A percentile compares a stretch with the other conserved stretches of the same genome.
phyloP scores from a whole-genome alignment of 2,113 vertebrate species.

The Triplophysa rosa region DNA sequence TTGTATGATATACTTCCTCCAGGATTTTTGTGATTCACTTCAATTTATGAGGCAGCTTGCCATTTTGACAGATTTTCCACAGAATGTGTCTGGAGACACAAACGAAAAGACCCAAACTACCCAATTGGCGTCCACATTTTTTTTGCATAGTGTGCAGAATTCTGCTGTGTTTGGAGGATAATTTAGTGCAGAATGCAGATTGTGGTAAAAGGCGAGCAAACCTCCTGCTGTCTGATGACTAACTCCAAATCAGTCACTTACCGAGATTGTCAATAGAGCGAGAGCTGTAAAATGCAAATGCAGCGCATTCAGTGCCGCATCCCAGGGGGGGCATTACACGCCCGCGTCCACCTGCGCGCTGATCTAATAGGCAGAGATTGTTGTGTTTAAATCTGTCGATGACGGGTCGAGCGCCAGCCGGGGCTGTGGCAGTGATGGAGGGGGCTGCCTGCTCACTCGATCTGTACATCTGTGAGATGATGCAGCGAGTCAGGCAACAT shows the following conservation, averaged over 20 bases:
- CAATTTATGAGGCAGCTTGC: no score
- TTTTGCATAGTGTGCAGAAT: neutral
- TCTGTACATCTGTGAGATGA: conserved; percentile 13
- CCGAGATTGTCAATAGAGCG: conserved; percentile 1
- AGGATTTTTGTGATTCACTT: no score
- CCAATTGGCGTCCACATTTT: neutral
- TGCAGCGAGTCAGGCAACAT: conserved; percentile 8
- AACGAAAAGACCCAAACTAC: no score
- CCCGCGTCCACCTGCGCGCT: conserved; percentile 16
- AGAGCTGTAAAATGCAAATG: conserved; percentile 25
- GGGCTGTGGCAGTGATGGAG: neutral
- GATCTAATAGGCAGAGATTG: conserved; percentile 26
- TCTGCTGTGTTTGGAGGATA: neutral
- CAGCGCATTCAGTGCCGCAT: neutral
- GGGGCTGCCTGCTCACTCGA: neutral
- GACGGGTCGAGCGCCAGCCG: neutral
- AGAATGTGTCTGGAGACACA: no score
- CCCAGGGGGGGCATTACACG: neutral
- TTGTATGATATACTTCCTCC: no score
- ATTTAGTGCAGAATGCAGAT: neutral
- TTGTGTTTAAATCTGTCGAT: conserved; percentile 5
- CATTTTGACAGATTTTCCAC: no score
- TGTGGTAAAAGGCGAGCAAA: neutral
- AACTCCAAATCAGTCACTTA: conserved; percentile 17
- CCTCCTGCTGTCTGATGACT: neutral